A percentile compares a stretch with the other conserved stretches of the same genome.
Evolutionary conservation across 2,113 vertebrate genomes (phyloP).

Genomic region (Melanostigma gelatinosum): DNA sequence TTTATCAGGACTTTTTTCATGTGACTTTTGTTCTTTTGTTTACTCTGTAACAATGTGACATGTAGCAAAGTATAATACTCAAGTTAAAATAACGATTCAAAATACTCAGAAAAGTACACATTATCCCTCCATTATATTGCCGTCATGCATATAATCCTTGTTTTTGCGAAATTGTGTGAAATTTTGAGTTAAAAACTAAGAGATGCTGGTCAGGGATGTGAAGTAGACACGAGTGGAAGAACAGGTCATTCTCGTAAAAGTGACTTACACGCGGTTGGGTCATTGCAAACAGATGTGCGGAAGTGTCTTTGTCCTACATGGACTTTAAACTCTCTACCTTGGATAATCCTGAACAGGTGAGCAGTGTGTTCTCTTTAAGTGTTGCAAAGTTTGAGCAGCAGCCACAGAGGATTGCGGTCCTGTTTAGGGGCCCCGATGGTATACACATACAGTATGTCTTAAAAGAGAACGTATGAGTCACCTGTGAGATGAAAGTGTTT

Average conservation of each 20-base stretch:
- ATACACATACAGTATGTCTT: not conserved
- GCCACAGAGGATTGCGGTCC: not conserved
- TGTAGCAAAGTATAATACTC: not conserved
- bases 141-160: constrained; percentile 11
- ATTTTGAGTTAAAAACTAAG: constrained; percentile 13
- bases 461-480: not conserved
- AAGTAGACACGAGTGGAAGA: constrained; percentile 22
- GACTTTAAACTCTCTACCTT: constrained; percentile 45
- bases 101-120: not conserved
- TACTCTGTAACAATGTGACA: not conserved
- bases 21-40: not conserved
- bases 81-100: not conserved
- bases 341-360: constrained; percentile 67
- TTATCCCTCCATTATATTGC: not conserved
- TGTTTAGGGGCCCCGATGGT: constrained; percentile 9
- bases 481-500: constrained; percentile 6
- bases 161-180: not conserved
- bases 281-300: constrained; percentile 55
- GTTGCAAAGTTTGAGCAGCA: constrained; percentile 39
- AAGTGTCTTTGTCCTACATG: constrained; percentile 39
- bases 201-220: not conserved
- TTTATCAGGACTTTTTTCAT: not conserved
- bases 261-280: constrained; percentile 34
- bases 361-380: constrained; percentile 23
- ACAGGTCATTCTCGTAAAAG: constrained; percentile 43